Base-by-base conservation (phyloP, 1,140 invertebrate genomes). In the Zaprionus taronus region DNA sequence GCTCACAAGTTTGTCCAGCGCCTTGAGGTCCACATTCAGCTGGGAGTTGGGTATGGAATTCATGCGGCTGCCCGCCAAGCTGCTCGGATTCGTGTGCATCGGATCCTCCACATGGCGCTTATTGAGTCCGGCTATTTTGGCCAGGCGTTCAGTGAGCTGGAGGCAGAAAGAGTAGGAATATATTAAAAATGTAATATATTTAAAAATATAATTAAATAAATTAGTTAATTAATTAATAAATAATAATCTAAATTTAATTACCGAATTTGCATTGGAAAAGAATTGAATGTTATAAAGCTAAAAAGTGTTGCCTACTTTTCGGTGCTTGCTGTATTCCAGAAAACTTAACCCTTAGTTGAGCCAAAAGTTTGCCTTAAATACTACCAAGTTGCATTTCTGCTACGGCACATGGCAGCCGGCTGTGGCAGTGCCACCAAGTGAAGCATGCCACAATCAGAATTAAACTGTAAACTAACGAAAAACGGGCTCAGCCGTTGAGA, bases 61-160 rank as follows among this genome's bases (percentile, higher is more conserved):
- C 81, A 92, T 92, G 41, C 89, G 89, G 49, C 89, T 92, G 53
- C 81, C 86, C 1, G 85, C 58, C 58, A 83, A 67, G 36, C 85
- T 91, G 57, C 72, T 79, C 6, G 85, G 62, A 7, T 69, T 77
- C 3, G 75, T 77, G 34, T 69, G 85, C 11, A 82, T 24, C 11
- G 85, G 31, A 24, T 81, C 85, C 0, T 83, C 86, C 0, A 49
- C 34, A 31, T 77, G 68, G 0, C 91, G 73, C 2, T 77, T 74
- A 20, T 92, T 92, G 5, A 92, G 72, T 0, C 91, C 91, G 12
- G 91, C 91, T n/a, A 92, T 84, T 64, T 84, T 90, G 17, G 91
- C 91, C 47, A 92, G 70, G 4, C 91, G 89, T 63, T 92, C 89
- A 11, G 91, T 91, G 6, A 92, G 67, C 91, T 92, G 60, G 0